Evolutionary conservation across 2,888 invertebrate genomes (phyloP).

Genomic region (Seira ritae): DNA sequence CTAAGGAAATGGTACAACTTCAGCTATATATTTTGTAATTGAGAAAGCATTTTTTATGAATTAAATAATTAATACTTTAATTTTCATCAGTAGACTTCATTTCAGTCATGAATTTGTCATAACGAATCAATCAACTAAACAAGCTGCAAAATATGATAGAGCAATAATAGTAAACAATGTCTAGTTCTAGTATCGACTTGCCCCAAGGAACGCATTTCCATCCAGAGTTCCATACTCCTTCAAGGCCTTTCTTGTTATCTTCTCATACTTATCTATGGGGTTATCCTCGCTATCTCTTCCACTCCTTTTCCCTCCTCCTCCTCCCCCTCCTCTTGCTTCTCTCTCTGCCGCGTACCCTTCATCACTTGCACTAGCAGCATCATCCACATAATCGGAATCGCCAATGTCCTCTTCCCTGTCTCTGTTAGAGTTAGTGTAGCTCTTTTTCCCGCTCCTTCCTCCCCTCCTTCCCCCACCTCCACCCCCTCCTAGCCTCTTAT

Average conservation of each 20-base stretch:
- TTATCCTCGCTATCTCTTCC: constrained; percentile 33
- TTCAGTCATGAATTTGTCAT: too few species aligned
- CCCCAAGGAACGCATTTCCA: constrained; percentile 40
- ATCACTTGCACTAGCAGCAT: constrained; percentile 24
- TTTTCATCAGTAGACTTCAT: too few species aligned
- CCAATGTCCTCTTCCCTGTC: constrained; percentile 21
- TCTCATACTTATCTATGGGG: constrained; percentile 53
- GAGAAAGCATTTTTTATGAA: too few species aligned
- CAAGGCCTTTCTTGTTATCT: constrained; percentile 37
- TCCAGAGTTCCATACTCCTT: constrained; percentile 44
- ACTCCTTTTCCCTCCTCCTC: constrained; percentile 6
- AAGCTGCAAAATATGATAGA: neutral
- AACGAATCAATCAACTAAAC: neutral
- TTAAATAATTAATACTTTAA: too few species aligned
- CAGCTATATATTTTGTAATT: too few species aligned
- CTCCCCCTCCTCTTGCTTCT: neutral
- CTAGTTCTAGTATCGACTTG: constrained; percentile 3
- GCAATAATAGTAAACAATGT: neutral
- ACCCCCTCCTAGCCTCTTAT: neutral
- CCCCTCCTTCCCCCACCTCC: constrained; percentile 19
- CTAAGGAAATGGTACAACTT: too few species aligned
- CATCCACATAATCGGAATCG: constrained; percentile 51
- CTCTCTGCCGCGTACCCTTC: neutral
- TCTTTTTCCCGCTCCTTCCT: constrained; percentile 8
- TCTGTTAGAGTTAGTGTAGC: constrained; percentile 17